Evolutionary conservation across 2,797 vertebrate species (phyloP).

Genomic region (Crypturellus tataupa): DNA sequence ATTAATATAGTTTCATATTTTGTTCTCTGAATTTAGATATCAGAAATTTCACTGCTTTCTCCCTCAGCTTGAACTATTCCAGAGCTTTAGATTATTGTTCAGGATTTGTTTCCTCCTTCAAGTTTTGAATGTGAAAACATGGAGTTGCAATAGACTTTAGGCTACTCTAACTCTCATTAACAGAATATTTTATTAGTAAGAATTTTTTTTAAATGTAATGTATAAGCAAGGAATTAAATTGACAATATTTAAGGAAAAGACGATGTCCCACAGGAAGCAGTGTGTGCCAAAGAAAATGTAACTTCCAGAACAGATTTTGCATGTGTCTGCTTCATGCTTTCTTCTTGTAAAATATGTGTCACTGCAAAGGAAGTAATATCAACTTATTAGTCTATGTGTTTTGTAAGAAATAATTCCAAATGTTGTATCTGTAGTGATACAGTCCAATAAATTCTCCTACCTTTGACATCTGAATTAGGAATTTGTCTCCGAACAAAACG

Average conservation of each 20-base stretch:
- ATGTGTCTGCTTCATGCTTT: conserved; percentile 14
- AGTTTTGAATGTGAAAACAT: background rate
- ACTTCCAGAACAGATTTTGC: background rate
- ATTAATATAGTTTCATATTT: background rate
- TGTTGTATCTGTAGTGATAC: background rate
- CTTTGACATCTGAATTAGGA: conserved; percentile 9
- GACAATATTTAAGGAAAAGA: background rate
- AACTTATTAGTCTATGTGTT: background rate
- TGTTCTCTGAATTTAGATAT: background rate
- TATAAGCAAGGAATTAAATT: background rate
- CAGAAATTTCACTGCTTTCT: background rate
- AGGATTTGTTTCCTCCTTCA: background rate
- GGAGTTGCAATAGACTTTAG: background rate
- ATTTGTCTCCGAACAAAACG: conserved; percentile 42
- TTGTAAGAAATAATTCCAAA: conserved; percentile 6
- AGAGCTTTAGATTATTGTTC: background rate
- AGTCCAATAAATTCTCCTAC: background rate
- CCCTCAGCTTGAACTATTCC: background rate
- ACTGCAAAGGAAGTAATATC: conserved; percentile 17
- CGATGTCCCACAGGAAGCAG: background rate
- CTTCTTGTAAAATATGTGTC: background rate
- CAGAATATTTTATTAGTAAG: background rate
- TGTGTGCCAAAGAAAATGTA: background rate
- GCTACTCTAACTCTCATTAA: background rate
- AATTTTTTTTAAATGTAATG: background rate